Evolutionary conservation across 2,113 vertebrate species (phyloP).

Genomic region (Pseudopipra pipra): DNA sequence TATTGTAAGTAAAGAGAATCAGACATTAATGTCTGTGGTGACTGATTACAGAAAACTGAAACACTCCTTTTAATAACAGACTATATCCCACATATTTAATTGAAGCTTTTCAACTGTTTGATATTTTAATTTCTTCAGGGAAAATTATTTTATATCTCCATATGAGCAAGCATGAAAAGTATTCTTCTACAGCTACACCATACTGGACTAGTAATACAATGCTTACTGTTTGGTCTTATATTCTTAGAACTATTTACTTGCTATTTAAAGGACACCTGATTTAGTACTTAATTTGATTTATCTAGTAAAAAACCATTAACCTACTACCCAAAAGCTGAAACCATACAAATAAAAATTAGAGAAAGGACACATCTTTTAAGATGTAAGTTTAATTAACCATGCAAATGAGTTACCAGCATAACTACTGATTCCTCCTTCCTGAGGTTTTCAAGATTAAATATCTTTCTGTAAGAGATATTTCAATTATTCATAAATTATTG

Average conservation of each 20-base stretch:
- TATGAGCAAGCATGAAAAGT: not conserved
- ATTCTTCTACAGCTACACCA: not conserved
- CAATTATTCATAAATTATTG: not conserved
- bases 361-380: not conserved
- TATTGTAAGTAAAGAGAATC: slow-evolving; percentile 13
- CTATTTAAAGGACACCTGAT: not conserved
- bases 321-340: not conserved
- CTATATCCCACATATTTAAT: not conserved
- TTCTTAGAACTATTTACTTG: not conserved
- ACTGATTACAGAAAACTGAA: not conserved
- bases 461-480: not conserved
- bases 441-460: not conserved
- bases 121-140: not conserved
- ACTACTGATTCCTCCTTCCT: not conserved
- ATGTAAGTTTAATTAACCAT: not conserved
- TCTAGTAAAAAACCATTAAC: not conserved
- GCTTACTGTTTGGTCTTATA: not conserved
- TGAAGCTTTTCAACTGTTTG: not conserved
- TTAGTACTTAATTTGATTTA: not conserved
- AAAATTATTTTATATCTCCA: not conserved
- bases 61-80: not conserved
- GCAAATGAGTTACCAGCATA: not conserved
- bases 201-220: not conserved
- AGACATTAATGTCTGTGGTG: not conserved
- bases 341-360: not conserved